Conservation (phyloP, 2,888 invertebrate species). For the Cyrtodaria siliqua region DNA sequence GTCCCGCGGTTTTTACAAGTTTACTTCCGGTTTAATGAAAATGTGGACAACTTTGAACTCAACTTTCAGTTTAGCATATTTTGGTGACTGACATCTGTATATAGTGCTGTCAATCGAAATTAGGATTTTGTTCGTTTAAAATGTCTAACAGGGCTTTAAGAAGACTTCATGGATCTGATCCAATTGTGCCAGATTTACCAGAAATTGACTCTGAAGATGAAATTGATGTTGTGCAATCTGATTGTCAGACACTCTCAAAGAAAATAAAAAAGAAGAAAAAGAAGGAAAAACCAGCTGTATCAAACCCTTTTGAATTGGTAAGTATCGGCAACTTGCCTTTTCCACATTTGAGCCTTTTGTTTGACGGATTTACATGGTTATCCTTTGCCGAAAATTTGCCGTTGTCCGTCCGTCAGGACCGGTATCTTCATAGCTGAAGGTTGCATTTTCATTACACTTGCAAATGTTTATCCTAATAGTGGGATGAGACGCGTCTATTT, state of each 20-base stretch:
- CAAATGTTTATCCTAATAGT: no score
- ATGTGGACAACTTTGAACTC: constrained; percentile 2
- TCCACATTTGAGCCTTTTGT: no score
- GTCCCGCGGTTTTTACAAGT: background rate
- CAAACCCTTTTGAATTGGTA: constrained; percentile 55
- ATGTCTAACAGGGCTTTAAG: constrained; percentile 81
- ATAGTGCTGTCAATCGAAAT: no score
- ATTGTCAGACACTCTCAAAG: no score
- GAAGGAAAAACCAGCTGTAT: constrained; percentile 38
- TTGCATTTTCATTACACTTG: no score
- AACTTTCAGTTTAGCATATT: constrained; percentile 9
- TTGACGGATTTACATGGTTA: no score
- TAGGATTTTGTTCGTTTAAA: background rate
- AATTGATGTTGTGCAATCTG: constrained; percentile 10
- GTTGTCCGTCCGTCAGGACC: no score
- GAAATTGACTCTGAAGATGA: constrained; percentile 45
- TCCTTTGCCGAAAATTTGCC: no score
- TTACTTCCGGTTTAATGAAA: constrained; percentile 8
- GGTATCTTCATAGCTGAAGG: no score
- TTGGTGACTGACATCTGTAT: background rate
- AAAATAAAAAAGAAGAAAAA: constrained; percentile 17
- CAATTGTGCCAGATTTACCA: constrained; percentile 29
- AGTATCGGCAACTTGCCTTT: no score
- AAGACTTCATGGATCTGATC: constrained; percentile 71
- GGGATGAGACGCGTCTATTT: no score